A percentile compares a stretch with the other conserved stretches of the same genome.
Evolutionary conservation across 2,797 vertebrate genomes (phyloP).

Genomic region (Pseudochaenichthys georgianus): DNA sequence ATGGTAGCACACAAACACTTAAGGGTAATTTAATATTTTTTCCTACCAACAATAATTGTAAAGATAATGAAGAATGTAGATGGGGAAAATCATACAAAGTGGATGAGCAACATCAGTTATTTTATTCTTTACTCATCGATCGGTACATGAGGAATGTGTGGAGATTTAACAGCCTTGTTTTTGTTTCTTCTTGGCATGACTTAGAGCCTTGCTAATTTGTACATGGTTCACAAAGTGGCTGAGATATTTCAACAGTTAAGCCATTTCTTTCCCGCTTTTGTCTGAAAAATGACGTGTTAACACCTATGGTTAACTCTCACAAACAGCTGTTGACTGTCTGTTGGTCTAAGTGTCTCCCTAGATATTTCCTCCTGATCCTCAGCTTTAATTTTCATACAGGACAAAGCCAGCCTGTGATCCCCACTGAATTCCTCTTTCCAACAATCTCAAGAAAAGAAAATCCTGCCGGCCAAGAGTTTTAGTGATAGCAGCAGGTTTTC

Average conservation of each 20-base stretch:
- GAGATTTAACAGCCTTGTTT: constrained; percentile 34
- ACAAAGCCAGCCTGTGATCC: constrained; percentile 48
- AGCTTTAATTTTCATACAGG: constrained; percentile 51
- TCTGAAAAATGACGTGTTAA: not conserved
- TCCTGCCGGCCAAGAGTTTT: constrained; percentile 39
- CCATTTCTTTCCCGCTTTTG: not conserved
- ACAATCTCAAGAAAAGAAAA: constrained; percentile 40
- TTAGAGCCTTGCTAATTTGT: constrained; percentile 17
- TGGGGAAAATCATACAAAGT: not conserved
- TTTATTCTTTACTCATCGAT: not conserved
- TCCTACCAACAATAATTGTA: not conserved
- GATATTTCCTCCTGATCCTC: constrained; percentile 20
- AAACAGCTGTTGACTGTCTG: constrained; percentile 57
- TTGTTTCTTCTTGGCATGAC: constrained; percentile 24
- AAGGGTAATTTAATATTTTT: not conserved
- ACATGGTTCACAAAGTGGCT: constrained; percentile 24
- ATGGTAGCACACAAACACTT: not conserved
- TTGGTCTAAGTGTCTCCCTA: constrained; percentile 25
- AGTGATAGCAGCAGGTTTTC: constrained; percentile 68
- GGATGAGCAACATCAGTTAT: not conserved
- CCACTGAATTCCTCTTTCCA: constrained; percentile 43
- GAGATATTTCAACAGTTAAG: constrained; percentile 5
- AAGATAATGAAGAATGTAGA: not conserved
- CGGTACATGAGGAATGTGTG: constrained; percentile 40
- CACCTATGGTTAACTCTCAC: constrained; percentile 17